Base-by-base conservation (phyloP, 2,797 vertebrate species). In the Chrysolophus pictus region DNA sequence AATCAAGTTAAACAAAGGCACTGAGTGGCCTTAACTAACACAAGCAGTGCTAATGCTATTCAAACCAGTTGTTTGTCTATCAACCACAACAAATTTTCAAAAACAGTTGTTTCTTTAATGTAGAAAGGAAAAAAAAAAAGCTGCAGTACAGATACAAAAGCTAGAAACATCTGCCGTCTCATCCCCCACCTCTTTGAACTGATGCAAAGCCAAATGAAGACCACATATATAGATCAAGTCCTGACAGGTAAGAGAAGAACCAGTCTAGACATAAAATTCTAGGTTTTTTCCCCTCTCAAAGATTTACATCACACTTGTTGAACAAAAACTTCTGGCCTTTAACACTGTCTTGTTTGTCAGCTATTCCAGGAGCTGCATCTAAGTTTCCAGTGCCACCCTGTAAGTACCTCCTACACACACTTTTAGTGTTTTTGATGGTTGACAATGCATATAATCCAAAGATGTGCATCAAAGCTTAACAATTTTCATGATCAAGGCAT, bases 1-100 rank as follows among this genome's bases (percentile, higher is more conserved):
- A 91, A 91, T 88, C 47, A 91, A 94, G 90, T 94, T 95, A 93
- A 92, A 94, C 72, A 69, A 71, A 95, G 83, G 84, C 86, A 78
- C 12, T 79, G 55, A 78, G 10, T 79, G 55, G 64, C 51, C 73
- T 91, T 84, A 92, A 60, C 69, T 88, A 91, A 72, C 65, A 81
- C 47, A 92, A 60, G 86, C 78, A 94, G 77, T 60, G 93, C 85
- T 74, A 93, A 44, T n/a, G 68, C 68, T 91, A 92, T 56, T 88
- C 78, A 89, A 71, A 80, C 31, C 44, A 85, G 63, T 49, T 56
- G 79, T 55, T 90, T 70, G 39, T 49, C 77, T 90, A 95, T 53
- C 39, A 84, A 13, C 22, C 62, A 42, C 46, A 90, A 91, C 72
- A 22, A 92, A 58, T 74, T 82, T 86, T 67, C 29, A 94, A 83